These are phyloP conservation scores for Cololabis saira DNA, from an alignment of 2,113 vertebrate genomes.

Conservation along the genomic window DNA sequence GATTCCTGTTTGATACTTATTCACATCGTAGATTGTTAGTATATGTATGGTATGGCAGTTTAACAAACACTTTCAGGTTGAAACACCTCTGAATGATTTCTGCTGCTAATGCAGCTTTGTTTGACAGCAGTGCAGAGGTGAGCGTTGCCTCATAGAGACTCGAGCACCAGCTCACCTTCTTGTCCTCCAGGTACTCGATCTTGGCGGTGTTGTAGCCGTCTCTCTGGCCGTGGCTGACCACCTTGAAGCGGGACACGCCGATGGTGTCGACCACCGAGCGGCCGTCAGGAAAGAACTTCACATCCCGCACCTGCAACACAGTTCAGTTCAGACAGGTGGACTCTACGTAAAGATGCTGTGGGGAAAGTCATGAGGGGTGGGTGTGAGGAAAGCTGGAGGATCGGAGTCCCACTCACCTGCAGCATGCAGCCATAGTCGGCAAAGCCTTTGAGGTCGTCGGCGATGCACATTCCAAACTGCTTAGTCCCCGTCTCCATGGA, in stretches of 20 bases:
- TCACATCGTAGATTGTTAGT: too few species aligned
- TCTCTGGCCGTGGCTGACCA: conserved; percentile 89
- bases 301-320: conserved; percentile 82
- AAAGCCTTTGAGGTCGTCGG: conserved; percentile 90
- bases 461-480: conserved; percentile 94
- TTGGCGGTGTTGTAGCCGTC: conserved; percentile 96
- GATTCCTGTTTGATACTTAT: too few species aligned
- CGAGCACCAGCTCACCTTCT: conserved; percentile 78
- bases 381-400: not conserved
- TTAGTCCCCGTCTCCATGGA: conserved; percentile 94
- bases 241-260: conserved; percentile 88
- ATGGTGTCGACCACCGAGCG: conserved; percentile 91
- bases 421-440: conserved; percentile 93
- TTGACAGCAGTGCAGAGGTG: not conserved
- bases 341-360: not conserved
- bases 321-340: rapidly evolving
- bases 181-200: conserved; percentile 92
- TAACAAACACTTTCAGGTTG: too few species aligned
- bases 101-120: not conserved
- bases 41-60: too few species aligned
- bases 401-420: conserved; percentile 69
- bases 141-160: too few species aligned
- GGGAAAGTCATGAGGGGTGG: not conserved
- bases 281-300: conserved; percentile 92
- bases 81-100: too few species aligned